Percentiles rank a stretch among this genome's conserved stretches.
phyloP scores from a whole-genome alignment of 2,797 vertebrate genomes.

The Schizopygopsis pylzovi region DNA sequence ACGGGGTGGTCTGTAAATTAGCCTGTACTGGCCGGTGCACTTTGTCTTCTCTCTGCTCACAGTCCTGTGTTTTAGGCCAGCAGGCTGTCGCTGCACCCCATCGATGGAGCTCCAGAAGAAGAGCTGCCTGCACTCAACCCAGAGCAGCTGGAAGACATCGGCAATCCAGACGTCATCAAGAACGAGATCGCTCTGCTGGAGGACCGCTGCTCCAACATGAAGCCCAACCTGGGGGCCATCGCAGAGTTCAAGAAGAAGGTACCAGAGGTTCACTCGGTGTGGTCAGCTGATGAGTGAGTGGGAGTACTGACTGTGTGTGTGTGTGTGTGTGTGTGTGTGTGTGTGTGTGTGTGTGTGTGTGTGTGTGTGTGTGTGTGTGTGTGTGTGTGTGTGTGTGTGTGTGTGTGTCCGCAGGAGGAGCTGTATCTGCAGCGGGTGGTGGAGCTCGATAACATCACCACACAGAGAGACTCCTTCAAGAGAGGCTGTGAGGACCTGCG shows the following conservation, averaged over 20 bases:
- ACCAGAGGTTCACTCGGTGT: not conserved
- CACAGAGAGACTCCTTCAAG: slow-evolving; percentile 88
- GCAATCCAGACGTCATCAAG: slow-evolving; percentile 81
- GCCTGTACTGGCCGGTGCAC: too few relatives aligned
- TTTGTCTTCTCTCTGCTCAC: not conserved
- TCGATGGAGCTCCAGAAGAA: slow-evolving; percentile 82
- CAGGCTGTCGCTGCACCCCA: slow-evolving; percentile 83
- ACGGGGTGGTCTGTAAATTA: too few relatives aligned
- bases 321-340: not conserved
- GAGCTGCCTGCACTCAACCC: slow-evolving; percentile 78
- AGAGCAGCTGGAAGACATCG: slow-evolving; percentile 82
- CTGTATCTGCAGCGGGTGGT: slow-evolving; percentile 91
- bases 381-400: not conserved
- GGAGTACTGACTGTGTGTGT: not conserved
- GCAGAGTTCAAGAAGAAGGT: slow-evolving; percentile 93
- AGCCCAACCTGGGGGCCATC: slow-evolving; percentile 92
- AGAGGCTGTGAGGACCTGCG: slow-evolving; percentile 88
- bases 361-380: not conserved
- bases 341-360: not conserved
- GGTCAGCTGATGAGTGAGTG: not conserved
- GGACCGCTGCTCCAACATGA: slow-evolving; percentile 86
- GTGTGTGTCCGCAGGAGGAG: slow-evolving; percentile 82
- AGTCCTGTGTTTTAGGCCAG: slow-evolving; percentile 76
- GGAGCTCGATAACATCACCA: slow-evolving; percentile 91
- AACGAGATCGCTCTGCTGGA: slow-evolving; percentile 91